Evolutionary conservation across 1,140 invertebrate species (phyloP).

Genomic region (Lethocerus indicus): DNA sequence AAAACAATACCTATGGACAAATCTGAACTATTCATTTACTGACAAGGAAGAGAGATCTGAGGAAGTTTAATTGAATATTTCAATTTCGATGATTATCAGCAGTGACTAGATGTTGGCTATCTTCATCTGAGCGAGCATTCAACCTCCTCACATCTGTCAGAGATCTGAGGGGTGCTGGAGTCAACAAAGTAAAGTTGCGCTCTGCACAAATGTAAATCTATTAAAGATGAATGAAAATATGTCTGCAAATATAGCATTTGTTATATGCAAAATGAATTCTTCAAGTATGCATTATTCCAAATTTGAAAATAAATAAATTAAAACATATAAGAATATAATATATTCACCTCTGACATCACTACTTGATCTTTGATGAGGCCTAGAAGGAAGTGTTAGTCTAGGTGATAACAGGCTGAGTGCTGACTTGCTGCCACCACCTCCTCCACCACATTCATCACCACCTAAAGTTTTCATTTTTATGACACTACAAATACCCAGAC

Average conservation of each 20-base stretch:
- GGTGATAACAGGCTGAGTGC: conserved; percentile 12
- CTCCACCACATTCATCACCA: too few species aligned
- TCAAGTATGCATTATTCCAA: too few species aligned
- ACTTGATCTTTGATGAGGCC: conserved; percentile 17
- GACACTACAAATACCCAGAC: too few species aligned
- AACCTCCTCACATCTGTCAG: conserved; percentile 29
- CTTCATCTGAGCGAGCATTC: conserved; percentile 29
- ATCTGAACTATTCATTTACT: too few species aligned
- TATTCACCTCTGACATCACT: conserved; percentile 16
- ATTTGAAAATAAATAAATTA: too few species aligned
- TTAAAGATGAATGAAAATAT: neutral
- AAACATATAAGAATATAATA: neutral
- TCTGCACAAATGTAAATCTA: conserved; percentile 6
- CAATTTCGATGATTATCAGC: conserved; percentile 25
- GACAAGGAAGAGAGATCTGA: too few species aligned
- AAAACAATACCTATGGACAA: too few species aligned
- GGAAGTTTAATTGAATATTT: too few species aligned
- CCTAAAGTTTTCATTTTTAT: too few species aligned
- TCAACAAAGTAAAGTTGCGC: conserved; percentile 26
- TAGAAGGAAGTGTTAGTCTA: conserved; percentile 10
- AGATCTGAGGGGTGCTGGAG: conserved; percentile 30
- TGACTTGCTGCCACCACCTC: too few species aligned
- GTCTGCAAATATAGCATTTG: neutral
- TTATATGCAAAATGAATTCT: neutral
- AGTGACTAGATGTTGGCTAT: conserved; percentile 31